Evolutionary conservation across 2,888 invertebrate species (phyloP).

Genomic region (Drosophila emarginata): DNA sequence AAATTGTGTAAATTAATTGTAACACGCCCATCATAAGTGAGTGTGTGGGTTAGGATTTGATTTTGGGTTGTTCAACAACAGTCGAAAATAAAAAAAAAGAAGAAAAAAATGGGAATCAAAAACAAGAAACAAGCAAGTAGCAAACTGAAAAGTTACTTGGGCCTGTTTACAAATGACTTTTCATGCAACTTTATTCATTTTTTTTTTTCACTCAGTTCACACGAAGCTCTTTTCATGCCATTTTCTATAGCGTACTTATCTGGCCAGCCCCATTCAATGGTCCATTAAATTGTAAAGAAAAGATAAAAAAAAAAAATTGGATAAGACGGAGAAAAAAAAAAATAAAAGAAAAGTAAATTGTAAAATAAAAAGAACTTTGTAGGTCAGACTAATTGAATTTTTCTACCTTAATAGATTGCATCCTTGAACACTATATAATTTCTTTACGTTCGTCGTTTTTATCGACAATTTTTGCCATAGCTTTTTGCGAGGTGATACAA

Average conservation of each 20-base stretch:
- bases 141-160: conserved; percentile 4
- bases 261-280: conserved; percentile 3
- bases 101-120: too few species aligned
- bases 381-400: conserved; percentile 1
- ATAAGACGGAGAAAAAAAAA: not conserved
- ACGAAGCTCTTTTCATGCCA: conserved; percentile 8
- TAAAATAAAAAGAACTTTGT: not conserved
- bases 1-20: conserved; percentile 50
- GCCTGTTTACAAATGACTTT: conserved; percentile 1
- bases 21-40: conserved; percentile 3
- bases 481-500: not conserved
- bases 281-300: conserved; percentile 8
- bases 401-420: not conserved
- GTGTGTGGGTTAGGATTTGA: conserved; percentile 1
- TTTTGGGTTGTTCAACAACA: not conserved
- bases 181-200: not conserved
- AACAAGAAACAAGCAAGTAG: not conserved
- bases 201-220: conserved; percentile 4
- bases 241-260: conserved; percentile 15
- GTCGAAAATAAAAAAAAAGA: not conserved
- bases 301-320: not conserved
- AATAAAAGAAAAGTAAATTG: not conserved
- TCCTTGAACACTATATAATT: not conserved
- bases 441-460: not conserved
- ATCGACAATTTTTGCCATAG: not conserved